These are phyloP conservation scores for Hypsibius dujardini DNA, from an alignment of 1,140 invertebrate species.

Conservation along the genomic window DNA sequence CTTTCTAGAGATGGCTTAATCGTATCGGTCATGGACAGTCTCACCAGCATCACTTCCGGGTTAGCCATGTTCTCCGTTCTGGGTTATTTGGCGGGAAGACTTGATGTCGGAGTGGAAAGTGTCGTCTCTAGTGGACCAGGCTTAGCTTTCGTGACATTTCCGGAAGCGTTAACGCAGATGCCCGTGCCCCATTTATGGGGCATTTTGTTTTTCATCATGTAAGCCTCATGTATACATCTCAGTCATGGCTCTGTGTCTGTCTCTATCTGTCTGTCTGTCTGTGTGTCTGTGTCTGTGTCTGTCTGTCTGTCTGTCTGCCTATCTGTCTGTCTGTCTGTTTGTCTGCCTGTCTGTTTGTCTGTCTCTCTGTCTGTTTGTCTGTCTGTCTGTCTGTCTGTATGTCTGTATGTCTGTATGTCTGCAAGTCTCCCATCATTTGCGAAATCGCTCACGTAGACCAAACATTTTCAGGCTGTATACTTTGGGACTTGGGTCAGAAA, in stretches of 20 bases:
- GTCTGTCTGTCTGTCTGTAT: too few relatives aligned
- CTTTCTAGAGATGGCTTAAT: conserved; percentile 51
- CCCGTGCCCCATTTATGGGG: conserved; percentile 32
- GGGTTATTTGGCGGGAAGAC: conserved; percentile 31
- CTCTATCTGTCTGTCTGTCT: background rate
- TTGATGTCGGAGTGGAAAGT: conserved; percentile 19
- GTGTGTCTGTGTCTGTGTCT: too few relatives aligned
- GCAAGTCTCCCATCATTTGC: background rate
- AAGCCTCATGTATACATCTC: background rate
- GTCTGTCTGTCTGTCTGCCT: too few relatives aligned
- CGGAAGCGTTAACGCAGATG: conserved; percentile 22
- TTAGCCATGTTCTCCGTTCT: conserved; percentile 35
- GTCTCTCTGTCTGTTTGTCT: too few relatives aligned
- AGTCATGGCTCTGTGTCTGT: background rate
- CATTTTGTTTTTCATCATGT: conserved; percentile 37
- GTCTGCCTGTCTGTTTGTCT: too few relatives aligned
- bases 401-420: background rate
- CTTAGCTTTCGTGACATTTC: conserved; percentile 27
- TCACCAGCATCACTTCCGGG: conserved; percentile 34
- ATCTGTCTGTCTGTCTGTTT: too few relatives aligned
- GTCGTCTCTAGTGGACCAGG: conserved; percentile 22
- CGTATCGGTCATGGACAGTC: conserved; percentile 41
- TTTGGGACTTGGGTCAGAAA: background rate
- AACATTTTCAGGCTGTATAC: conserved; percentile 10
- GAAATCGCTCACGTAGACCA: background rate